Percentiles rank a stretch among this genome's conserved stretches.
Conservation (phyloP, 2,888 invertebrate species). For the Girardia tigrina region DNA sequence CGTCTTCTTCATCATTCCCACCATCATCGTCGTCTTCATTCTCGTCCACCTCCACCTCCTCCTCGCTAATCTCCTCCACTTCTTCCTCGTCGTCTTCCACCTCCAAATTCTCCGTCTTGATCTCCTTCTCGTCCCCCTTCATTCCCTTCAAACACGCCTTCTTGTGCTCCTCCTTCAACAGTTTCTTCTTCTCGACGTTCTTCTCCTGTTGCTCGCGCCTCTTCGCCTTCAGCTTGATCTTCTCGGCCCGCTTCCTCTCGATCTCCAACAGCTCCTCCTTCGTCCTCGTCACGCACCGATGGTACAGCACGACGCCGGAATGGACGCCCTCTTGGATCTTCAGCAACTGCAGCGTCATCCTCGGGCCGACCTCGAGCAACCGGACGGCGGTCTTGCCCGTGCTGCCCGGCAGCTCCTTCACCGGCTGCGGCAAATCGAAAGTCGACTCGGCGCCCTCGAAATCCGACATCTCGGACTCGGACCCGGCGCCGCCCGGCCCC, state of each 20-base stretch:
- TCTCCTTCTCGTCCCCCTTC: background rate
- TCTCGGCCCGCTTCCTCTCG: background rate
- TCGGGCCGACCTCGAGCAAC: conserved; percentile 16
- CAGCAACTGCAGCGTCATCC: conserved; percentile 26
- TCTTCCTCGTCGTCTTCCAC: background rate
- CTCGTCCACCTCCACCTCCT: background rate
- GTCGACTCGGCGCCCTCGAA: background rate
- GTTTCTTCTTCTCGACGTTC: background rate
- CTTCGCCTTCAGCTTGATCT: background rate
- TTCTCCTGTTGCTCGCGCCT: background rate
- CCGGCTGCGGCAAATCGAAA: background rate
- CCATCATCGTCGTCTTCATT: background rate
- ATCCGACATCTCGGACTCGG: conserved; percentile 14
- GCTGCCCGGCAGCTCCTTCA: background rate
- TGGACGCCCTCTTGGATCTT: conserved; percentile 25
- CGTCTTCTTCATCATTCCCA: background rate
- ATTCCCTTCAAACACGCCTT: conserved; percentile 13
- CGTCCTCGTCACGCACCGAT: background rate
- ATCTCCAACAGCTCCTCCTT: background rate
- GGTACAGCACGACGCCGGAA: conserved; percentile 7
- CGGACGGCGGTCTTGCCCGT: background rate
- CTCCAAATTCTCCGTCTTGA: background rate
- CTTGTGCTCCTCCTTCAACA: background rate
- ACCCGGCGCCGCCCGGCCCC: background rate
- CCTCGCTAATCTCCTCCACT: background rate